Evolutionary conservation across 2,797 vertebrate species (phyloP), one percentile per base, ranked within the genome.

Genomic region (Podargus strigoides): DNA sequence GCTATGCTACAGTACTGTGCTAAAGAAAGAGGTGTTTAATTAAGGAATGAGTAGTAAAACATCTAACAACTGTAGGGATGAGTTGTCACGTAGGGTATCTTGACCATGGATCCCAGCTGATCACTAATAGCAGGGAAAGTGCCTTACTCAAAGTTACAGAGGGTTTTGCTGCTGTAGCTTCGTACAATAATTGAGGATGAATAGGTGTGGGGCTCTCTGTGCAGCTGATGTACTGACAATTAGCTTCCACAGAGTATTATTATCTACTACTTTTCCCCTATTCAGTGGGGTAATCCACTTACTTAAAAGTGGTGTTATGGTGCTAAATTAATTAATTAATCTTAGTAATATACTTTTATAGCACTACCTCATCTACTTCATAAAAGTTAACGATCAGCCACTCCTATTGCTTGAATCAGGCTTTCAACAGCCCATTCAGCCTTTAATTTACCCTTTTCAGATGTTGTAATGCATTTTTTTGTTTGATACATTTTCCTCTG

Each of bases 21-120:
- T 84, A 79, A 89, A 80, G 91, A 84, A 89, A 85, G 53, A 95
- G 50, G 55, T 69, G 52, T 88, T 95, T 94, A 90, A 94, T 92
- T 94, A 92, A 95, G 74, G 19, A 92, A 55, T 0, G 5, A 87
- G 34, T 28, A 69, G 78, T 81, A 91, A 91, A 92, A 62, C 58
- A 49, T 30, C 14, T 67, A 72, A 23, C 49, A 59, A 30, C 41
- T 53, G 44, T 22, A 64, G 30, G 11, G 76, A 73, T 69, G 82
- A 86, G 41, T 44, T 87, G 50, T 52, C 52, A 8, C 0, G 19
- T 52, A 62, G 55, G 69, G 56, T 55, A 46, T 39, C 86, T 49
- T 64, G 86, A 63, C 55, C 22, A 23, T 20, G 64, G 78, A 59
- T 81, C 55, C 69, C 77, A 52, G 55, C 39, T 89, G 66, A 68